Evolutionary conservation across 2,113 vertebrate species (phyloP).

Genomic region (Syngnathoides biaculeatus): DNA sequence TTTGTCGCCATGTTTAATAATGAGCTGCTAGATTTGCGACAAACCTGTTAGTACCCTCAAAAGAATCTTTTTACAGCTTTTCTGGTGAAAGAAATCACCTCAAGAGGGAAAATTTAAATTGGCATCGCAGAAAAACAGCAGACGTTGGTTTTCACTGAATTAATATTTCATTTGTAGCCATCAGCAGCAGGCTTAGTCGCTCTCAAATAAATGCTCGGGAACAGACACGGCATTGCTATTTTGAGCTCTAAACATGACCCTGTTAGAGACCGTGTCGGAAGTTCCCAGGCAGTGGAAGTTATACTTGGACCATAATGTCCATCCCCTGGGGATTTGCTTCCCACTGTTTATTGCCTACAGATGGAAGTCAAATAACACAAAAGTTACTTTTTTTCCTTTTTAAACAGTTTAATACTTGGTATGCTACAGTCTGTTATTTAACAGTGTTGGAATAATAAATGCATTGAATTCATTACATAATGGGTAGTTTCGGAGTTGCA

Average conservation of each 20-base stretch:
- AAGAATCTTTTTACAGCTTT: constrained; percentile 21
- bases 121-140: constrained; percentile 36
- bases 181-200: constrained; percentile 46
- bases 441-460: no score
- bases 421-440: background rate
- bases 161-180: constrained; percentile 64
- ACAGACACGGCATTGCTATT: constrained; percentile 54
- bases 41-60: constrained; percentile 1
- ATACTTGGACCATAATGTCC: constrained; percentile 26
- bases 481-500: no score
- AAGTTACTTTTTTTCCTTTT: background rate
- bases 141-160: constrained; percentile 49
- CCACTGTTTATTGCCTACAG: constrained; percentile 31
- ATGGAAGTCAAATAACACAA: constrained; percentile 22
- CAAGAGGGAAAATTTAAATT: constrained; percentile 44
- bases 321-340: constrained; percentile 33
- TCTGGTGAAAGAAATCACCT: constrained; percentile 30
- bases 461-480: no score
- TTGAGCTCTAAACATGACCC: constrained; percentile 64
- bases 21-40: background rate
- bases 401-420: background rate
- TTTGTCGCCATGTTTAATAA: background rate
- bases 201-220: constrained; percentile 60
- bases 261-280: constrained; percentile 33
- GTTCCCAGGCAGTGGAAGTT: constrained; percentile 44